Evolutionary conservation across 2,888 invertebrate genomes (phyloP), one percentile per base, ranked within the genome.

Genomic region (Hymenopus coronatus): DNA sequence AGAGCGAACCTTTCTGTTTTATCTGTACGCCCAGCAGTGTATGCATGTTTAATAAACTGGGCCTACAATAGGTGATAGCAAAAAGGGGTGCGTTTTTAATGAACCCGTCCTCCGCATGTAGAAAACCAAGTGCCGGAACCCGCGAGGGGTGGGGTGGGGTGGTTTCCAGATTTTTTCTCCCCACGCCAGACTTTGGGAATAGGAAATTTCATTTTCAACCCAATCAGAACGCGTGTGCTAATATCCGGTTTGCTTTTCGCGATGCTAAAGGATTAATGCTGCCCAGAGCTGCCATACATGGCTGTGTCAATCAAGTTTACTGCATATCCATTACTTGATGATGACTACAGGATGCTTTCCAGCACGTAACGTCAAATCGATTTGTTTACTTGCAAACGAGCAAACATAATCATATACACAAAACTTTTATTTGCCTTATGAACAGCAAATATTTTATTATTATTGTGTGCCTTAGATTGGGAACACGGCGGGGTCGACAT

Each of bases 1-100:
- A 70, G 54, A 70, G 54, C 3, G 54, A 70, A 70, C 54, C 54
- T 70, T 70, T 70, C 54, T 70, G 54, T 70, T 87, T 87, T 87
- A 87, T 82, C 87, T 33, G 82, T 70, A 70, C 54, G 82, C 40
- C 30, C 40, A 87, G 82, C 27, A 82, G 30, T 87, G 54, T 70
- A 87, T 87, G 82, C 87, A 33, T 82, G 87, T 82, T 85, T 86
- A 86, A 86, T 86, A 86, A 86, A 86, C 86, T 81, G 81, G 86
- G 81, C 86, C 87, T 87, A 40, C 82, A 82, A 54, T 46, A 70
- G 54, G 33, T 87, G 70, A 86, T 86, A 86, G 28, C 25, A 25
- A 86, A 28, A 86, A 28, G 54, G 81, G 86, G 46, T 28, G 27
- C 33, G 15, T 87, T 87, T 87, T 87, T 87, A 82, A 87, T 87